Base-by-base conservation (phyloP, 2,797 vertebrate species). In the Eleutherodactylus coqui region DNA sequence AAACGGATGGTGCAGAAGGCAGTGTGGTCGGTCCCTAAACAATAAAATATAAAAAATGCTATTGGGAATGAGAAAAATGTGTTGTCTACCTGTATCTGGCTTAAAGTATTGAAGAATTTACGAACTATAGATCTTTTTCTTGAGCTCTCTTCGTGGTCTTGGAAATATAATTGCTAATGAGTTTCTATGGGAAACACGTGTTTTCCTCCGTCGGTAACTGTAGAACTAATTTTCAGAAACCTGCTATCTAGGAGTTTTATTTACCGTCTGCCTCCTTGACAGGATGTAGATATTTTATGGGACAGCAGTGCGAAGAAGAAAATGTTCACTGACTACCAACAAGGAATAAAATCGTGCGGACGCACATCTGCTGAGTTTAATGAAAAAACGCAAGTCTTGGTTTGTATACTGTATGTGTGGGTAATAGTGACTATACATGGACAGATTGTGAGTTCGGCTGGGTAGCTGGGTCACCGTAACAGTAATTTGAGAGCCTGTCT, bases 401-500 rank as follows among this genome's bases (percentile, higher is more conserved):
- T 5, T 38, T 38, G 11, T 9, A 67, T 34, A 45, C 43, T 10
- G 49, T 51, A 38, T 38, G 19, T 38, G 34, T 69, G n/a, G n/a
- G 36, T 69, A 21, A 69, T 38, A 36, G 64, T 21, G 64, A 69
- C 2, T 38, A 38, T 69, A 19, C 19, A 21, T 38, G 7, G 13
- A 38, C 7, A 72, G 69, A 72, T 11, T 72, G 24, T 11, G 38
- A 41, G 10, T 70, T 41, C 21, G 43, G 38, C 19, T 43, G 38
- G 21, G 24, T n/a, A 70, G 38, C 19, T 43, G 38, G 21, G 24
- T n/a, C 38, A 72, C 10, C 2, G 21, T 41, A 72, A 72, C 21
- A 41, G 69, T 41, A 72, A n/a, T 38, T 24, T 72, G 69, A 72
- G 19, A 72, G 19, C 69, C 43, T 72, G 38, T 43, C 69, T 72